Evolutionary conservation across 2,888 invertebrate species (phyloP), one percentile per base, ranked within the genome.

Genomic region (Thera obeliscata): DNA sequence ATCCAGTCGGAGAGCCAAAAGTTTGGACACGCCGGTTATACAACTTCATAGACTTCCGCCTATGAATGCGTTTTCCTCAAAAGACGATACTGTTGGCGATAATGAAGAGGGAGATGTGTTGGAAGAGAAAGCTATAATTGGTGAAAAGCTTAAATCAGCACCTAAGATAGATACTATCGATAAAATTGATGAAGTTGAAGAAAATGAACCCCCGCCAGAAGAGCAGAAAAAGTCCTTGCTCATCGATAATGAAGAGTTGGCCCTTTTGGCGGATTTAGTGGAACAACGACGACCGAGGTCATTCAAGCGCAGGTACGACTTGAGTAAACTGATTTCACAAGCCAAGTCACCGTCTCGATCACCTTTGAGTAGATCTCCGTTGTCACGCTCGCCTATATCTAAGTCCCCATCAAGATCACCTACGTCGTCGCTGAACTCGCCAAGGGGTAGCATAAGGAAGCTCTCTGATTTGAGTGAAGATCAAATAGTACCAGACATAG

Each of bases 61-160:
- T 6, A 95, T 97, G 86, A 97, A 97, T 87, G 97, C 97, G 0
- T 97, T 97, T 84, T 98, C 97, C 2, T 97, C 97, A 36, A 97
- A 97, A 88, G 98, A 98, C 83, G 98, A 98, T 82, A 98, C 98
- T 0, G 96, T 98, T 0, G 97, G 96, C 76, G 95, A 96, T 77
- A 96, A 97, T 74, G 96, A 96, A 82, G 95, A 95, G 84, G 94
- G 94, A 0, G 95, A 94, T 77, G 92, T 95, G 71, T 86, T 95
- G 2, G 95, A 95, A 83, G 95, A 95, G 70, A 95, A 95, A 79
- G 87, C 94, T 0, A 81, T 95, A n/a, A 80, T 91, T 22, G 91
- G 93, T 6, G 90, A 90, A 33, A 93, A 89, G 11, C 64, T 72
- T 4, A 88, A 87, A 78, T 61, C 60, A 3, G 64, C 65, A 62